A percentile compares a stretch with the other conserved stretches of the same genome.
Evolutionary conservation across 2,113 vertebrate species (phyloP).

Genomic region (Ctenodactylus gundi): DNA sequence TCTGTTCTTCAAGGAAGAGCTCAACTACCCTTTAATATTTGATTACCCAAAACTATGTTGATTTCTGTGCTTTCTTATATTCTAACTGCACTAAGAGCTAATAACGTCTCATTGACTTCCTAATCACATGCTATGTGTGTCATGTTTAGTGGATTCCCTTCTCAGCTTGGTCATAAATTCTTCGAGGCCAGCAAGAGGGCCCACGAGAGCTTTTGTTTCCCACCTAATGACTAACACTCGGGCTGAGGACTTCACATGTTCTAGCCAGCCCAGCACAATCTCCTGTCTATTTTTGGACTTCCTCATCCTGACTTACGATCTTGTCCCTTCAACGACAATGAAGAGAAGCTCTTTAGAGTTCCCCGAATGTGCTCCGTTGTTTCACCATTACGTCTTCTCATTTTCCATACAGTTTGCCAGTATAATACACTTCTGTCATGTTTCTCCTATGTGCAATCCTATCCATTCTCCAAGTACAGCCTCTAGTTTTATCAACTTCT

Average conservation of each 20-base stretch:
- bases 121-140: conserved; percentile 24
- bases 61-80: conserved; percentile 52
- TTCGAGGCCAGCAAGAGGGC: not conserved
- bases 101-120: not conserved
- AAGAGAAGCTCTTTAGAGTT: not conserved
- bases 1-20: not conserved
- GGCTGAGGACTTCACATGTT: not conserved
- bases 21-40: conserved; percentile 35
- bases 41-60: conserved; percentile 28
- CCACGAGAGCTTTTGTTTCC: not conserved
- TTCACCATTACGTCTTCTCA: not conserved
- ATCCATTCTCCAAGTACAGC: not conserved
- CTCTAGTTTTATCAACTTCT: not conserved
- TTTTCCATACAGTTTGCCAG: not conserved
- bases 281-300: not conserved
- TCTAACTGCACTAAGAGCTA: not conserved
- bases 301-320: not conserved
- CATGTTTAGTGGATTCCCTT: not conserved
- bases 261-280: not conserved
- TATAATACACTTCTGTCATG: not conserved
- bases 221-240: not conserved
- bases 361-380: not conserved
- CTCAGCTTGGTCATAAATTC: not conserved
- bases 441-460: not conserved
- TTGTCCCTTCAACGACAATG: not conserved